phyloP scores from a whole-genome alignment of 2,888 invertebrate species.

The Erebia aethiops region DNA sequence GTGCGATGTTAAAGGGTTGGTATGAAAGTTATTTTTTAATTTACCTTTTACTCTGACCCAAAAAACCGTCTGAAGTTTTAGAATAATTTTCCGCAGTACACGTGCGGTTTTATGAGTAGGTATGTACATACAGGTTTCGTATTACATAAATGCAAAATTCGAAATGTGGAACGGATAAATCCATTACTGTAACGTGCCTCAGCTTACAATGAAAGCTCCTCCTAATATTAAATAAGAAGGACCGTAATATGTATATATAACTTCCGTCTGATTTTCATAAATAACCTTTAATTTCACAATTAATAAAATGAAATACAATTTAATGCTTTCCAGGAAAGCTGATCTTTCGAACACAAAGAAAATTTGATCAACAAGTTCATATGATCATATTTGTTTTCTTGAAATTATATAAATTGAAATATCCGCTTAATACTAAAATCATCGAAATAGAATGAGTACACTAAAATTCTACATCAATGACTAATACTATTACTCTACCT shows the following conservation, averaged over 20 bases:
- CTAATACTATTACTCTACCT: too few relatives aligned
- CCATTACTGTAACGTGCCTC: neutral
- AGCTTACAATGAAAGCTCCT: constrained; percentile 7
- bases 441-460: too few relatives aligned
- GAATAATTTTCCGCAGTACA: constrained; percentile 1
- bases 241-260: neutral
- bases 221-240: neutral
- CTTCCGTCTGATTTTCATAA: constrained; percentile 7
- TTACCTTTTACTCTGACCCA: neutral
- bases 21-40: neutral
- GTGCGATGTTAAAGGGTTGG: too few relatives aligned
- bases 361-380: neutral
- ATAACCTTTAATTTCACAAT: neutral
- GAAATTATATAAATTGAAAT: neutral
- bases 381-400: neutral
- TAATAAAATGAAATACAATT: neutral
- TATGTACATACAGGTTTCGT: neutral
- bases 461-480: too few relatives aligned
- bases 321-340: neutral
- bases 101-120: neutral
- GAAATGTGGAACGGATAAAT: neutral
- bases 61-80: neutral
- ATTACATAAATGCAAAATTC: neutral
- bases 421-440: too few relatives aligned
- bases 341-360: neutral